Base-by-base conservation (phyloP, 2,888 invertebrate genomes). In the Caenorhabditis sulstoni region DNA sequence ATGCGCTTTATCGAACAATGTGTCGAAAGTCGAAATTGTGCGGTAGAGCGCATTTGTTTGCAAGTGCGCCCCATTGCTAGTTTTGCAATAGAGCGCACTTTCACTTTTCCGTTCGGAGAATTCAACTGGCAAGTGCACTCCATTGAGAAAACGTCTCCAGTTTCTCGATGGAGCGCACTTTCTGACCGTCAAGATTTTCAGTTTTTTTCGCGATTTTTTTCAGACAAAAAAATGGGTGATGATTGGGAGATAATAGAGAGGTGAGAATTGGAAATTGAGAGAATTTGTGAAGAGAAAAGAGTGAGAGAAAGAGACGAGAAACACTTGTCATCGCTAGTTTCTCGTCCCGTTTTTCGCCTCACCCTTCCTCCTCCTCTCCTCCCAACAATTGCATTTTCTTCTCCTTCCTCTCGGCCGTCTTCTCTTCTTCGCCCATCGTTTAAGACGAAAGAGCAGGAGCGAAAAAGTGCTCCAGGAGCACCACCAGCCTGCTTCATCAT, bases 311-410 rank as follows among this genome's bases (percentile, higher is more conserved):
- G 22, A 41, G 41, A 14, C 37, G 23, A 59, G 73, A 73, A 75
- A 75, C 67, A 75, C 66, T 66, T 75, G 75, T 62, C 75, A 62
- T 75, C 74, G 66, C 47, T 74, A 45, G 45, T 62, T 55, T 57
- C 47, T 58, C 52, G 22, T 44, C 45, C 23, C 35, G 37, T 59
- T 47, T n/a, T 66, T 57, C 49, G 44, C 58, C 12, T 65, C 47
- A 35, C 62, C 62, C 64, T 52, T 71, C 49, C 4, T 7, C 29
- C 29, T 29, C 29, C 29, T 29, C 29, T 29, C 64, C 73, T 50
- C 64, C 73, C 58, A 64, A 73, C 64, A 73, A 73, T 73, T 73
- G 64, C 73, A 73, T 73, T 73, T 73, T 45, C 45, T 64, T 50
- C 37, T 29, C 37, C 49, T 49, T 47, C 50, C 37, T 50, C 20